These are phyloP conservation scores for Apodemia duryi DNA, from an alignment of 2,888 invertebrate genomes.

Conservation along the genomic window DNA sequence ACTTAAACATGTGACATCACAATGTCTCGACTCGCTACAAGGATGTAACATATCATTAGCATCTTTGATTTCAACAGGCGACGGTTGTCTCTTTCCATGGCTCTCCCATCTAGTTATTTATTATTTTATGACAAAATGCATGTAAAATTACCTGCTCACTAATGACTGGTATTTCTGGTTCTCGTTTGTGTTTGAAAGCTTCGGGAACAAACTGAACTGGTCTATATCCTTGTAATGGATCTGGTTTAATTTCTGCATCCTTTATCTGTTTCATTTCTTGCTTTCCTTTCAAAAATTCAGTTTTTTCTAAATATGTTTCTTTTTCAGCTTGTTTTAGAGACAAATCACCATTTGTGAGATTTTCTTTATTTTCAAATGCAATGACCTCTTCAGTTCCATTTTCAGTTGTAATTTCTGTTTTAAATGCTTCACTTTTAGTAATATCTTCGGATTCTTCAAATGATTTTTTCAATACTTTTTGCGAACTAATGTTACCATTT, in stretches of 20 bases:
- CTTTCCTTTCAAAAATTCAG: not conserved
- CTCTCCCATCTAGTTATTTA: too few relatives aligned
- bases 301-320: not conserved
- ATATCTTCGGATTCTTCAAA: slow-evolving; percentile 8
- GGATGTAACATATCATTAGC: too few relatives aligned
- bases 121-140: too few relatives aligned
- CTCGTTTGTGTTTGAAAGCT: slow-evolving; percentile 27
- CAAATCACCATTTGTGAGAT: not conserved
- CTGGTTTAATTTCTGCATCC: slow-evolving; percentile 29
- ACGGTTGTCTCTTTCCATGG: too few relatives aligned
- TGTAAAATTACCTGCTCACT: slow-evolving; percentile 26
- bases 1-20: too few relatives aligned
- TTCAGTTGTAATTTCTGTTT: not conserved
- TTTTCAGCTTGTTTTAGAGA: not conserved
- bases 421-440: not conserved
- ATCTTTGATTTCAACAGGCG: too few relatives aligned
- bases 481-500: slow-evolving; percentile 7
- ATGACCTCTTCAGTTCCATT: not conserved
- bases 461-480: slow-evolving; percentile 8
- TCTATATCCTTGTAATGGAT: slow-evolving; percentile 37
- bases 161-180: slow-evolving; percentile 18
- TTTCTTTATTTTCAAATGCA: slow-evolving; percentile 1
- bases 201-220: slow-evolving; percentile 40
- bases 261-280: slow-evolving; percentile 17
- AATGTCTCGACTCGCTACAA: too few relatives aligned